Evolutionary conservation across 1,140 invertebrate species (phyloP), one percentile per base, ranked within the genome.

Genomic region (Glossosoma conforme): DNA sequence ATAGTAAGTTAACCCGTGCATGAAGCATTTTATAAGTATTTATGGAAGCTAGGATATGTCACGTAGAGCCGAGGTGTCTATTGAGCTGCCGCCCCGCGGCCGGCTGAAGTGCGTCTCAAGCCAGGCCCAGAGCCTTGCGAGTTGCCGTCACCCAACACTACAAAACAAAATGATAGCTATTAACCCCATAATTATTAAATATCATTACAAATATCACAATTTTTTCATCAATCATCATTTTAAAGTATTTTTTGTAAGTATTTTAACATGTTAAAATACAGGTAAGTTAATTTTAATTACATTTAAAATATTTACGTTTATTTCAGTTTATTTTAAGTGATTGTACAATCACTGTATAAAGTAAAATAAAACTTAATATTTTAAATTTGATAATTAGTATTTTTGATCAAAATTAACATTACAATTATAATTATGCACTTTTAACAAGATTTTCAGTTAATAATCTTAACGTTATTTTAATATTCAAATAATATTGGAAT

Each of bases 121-220:
- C 40, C 41, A 51, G 40, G 32, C 22, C 17, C 30, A 43, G 17
- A 13, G 18, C 18, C 19, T 22, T 43, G 13, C n/a, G 30, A 15
- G 41, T 30, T 20, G 14, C 35, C 25, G 3, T 51, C 48, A 51
- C 28, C 48, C 48, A 51, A 4, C 48, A 30, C 48, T 51, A 41
- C 15, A 49, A 49, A 46, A 20, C 21, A 20, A 46, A 1, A 18
- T 38, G 4, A 38, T 38, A 18, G 19, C 9, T 10, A 40, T 40
- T 18, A 40, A 38, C 8, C 2, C 8, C 2, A 20, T n/a, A 18
- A 43, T 19, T 20, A 19, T 19, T 20, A 40, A 18, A 40, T 40
- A 17, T n/a, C 15, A 19, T 17, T 35, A 35, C 32, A 35, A 35
- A 14, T 4, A 35, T 14, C 9, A 35, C 32, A 35, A 14, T 35